Base-by-base conservation (phyloP, 2,797 vertebrate genomes). In the Pangasius macronema region DNA sequence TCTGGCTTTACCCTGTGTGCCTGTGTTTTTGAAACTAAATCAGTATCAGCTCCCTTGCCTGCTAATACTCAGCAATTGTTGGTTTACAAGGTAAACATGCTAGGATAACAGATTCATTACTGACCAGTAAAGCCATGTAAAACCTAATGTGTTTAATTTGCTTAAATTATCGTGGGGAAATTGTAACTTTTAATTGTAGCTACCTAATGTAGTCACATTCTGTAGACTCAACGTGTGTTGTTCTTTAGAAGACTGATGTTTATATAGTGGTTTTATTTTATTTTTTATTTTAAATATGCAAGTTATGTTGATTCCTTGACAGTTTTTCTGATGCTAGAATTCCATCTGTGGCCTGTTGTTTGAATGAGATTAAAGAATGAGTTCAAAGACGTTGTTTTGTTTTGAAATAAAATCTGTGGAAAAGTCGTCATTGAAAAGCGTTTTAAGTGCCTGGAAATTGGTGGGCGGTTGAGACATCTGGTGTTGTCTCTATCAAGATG, bases 311-410 rank as follows among this genome's bases (percentile, higher is more conserved):
- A 36, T 68, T 8, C 30, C 7, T 68, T 11, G 13, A 11, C n/a
- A n/a, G n/a, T 72, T 72, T 42, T 24, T 6, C 20, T 13, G 22
- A 42, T 11, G 20, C 36, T 72, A 72, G 65, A 68, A 39, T 42
- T 72, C 3, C 22, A 13, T 72, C 77, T 53, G 85, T 89, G 77
- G 22, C 1, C 46, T 49, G 42, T 51, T 75, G 24, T n/a, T 75
- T 14, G 33, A 27, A 75, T 14, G 68, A 10, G 6, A 70, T 70
- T 68, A 2, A 33, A 16, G 30, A 36, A 20, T 33, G 14, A 33
- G 6, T 33, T 3, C 63, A 65, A n/a, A 30, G n/a, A 36, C 16
- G n/a, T 63, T 18, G 27, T 30, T 67, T 67, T 67, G 4, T 36
- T 68, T 68, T 36, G 5, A 73, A 73, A 46, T 46, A 13, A 27